Evolutionary conservation across 2,888 invertebrate species (phyloP).

Genomic region (Patella ulyssiponensis): DNA sequence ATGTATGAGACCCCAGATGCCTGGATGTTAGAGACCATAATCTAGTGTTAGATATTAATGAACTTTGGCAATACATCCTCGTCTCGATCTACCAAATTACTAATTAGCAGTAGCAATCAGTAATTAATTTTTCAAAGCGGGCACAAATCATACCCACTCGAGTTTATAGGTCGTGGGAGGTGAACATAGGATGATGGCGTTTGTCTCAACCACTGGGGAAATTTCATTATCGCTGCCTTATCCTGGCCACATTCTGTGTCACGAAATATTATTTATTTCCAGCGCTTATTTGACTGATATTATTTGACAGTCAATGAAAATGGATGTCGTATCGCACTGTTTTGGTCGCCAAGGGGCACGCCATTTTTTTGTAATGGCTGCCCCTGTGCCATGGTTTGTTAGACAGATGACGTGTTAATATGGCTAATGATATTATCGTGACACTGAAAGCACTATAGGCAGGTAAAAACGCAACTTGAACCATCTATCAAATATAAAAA

Average conservation of each 20-base stretch:
- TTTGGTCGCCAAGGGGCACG: slow-evolving; percentile 4
- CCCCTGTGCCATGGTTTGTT: background rate
- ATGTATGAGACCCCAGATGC: no score
- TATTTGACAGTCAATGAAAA: slow-evolving; percentile 12
- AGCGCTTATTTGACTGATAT: background rate
- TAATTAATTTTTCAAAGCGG: no score
- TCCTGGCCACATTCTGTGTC: background rate
- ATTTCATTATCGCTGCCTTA: slow-evolving; percentile 6
- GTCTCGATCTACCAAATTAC: no score
- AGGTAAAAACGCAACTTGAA: background rate
- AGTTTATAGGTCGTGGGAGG: no score
- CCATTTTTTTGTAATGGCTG: background rate
- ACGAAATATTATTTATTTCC: slow-evolving; percentile 11
- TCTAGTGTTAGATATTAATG: no score
- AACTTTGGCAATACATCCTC: no score
- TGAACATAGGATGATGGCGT: background rate
- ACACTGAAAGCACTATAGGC: background rate
- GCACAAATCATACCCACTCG: no score
- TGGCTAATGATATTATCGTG: background rate
- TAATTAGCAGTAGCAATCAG: no score
- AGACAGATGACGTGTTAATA: slow-evolving; percentile 5
- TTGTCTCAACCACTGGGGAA: background rate
- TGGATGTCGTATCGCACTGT: background rate
- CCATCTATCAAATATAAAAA: slow-evolving; percentile 4
- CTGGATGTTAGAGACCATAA: no score